Evolutionary conservation across 2,113 vertebrate species (phyloP).

Genomic region (Thalassoma bifasciatum): DNA sequence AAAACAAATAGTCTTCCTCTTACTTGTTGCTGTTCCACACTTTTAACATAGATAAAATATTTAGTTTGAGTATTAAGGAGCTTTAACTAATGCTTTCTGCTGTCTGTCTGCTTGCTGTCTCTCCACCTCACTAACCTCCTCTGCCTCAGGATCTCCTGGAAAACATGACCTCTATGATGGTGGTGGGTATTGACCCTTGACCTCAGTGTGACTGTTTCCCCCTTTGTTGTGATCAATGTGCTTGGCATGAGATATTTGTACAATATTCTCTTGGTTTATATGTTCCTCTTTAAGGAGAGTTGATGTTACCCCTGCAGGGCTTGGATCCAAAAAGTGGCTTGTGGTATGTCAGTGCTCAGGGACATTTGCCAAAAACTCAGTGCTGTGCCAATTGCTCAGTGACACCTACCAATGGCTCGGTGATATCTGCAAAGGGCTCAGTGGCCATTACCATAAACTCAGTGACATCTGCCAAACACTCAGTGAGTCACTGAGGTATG

Average conservation of each 20-base stretch:
- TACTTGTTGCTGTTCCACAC: slow-evolving; percentile 18
- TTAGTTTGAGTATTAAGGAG: background rate
- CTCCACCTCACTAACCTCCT: slow-evolving; percentile 57
- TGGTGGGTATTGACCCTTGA: slow-evolving; percentile 70
- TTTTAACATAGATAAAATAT: background rate
- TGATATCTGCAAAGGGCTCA: too few relatives aligned
- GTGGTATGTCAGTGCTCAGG: too few relatives aligned
- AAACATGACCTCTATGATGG: slow-evolving; percentile 76
- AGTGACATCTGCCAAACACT: too few relatives aligned
- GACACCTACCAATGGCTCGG: too few relatives aligned
- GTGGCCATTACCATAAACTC: too few relatives aligned
- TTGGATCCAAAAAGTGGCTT: too few relatives aligned
- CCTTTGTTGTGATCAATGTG: background rate
- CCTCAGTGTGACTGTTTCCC: background rate
- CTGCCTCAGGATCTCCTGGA: slow-evolving; percentile 74
- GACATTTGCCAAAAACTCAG: too few relatives aligned
- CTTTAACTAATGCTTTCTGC: slow-evolving; percentile 61
- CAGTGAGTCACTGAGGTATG: too few relatives aligned
- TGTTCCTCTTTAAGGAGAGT: too few relatives aligned
- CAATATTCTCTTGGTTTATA: too few relatives aligned
- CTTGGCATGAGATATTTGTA: background rate
- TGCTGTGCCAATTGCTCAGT: too few relatives aligned
- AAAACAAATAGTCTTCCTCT: background rate
- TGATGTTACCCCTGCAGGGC: too few relatives aligned
- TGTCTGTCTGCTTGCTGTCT: slow-evolving; percentile 39